Evolutionary conservation across 2,113 vertebrate genomes (phyloP), one percentile per base, ranked within the genome.

Genomic region (Aegithalos caudatus): DNA sequence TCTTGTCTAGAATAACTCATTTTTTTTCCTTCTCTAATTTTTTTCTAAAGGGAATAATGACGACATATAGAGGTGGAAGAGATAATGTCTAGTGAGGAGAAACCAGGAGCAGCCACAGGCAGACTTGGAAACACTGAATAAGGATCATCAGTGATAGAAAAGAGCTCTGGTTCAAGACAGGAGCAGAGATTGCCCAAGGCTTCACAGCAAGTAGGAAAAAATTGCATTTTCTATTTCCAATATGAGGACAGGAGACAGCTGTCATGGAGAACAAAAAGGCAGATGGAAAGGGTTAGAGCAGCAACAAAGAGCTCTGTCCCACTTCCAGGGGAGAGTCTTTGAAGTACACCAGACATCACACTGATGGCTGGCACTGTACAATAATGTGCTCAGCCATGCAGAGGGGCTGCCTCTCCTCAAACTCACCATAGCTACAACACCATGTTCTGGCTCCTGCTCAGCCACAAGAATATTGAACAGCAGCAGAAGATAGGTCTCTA

Each of bases 1-100:
- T 29, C 61, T 85, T 84, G 24, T 35, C 19, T 27, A 28, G 29
- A 84, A 82, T 17, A 85, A 35, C 22, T 73, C 18, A 21, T 17
- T 56, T n/a, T 70, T 54, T 61, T 61, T 33, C 10, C n/a, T 78
- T 33, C 33, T 40, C 3, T 42, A 66, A 7, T 81, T 62, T 62
- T 66, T 54, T 70, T 70, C 15, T 81, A 40, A 72, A 70, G 27
- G 16, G 21, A 77, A 70, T 16, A 15, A 48, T 56, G 12, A 64
- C 82, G 19, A 2, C 0, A 38, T 33, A 24, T 6, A 65, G 4
- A 28, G 11, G 28, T 25, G 53, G 4, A 37, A 38, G 10, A 5
- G 11, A 69, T 20, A 47, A 81, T 8, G 5, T 13, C 31, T 31
- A 35, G 22, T 6, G 23, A 50, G 18, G 22, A 73, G 18, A 31